phyloP scores from a whole-genome alignment of 2,888 invertebrate genomes.

The Hypomecis punctinalis region DNA sequence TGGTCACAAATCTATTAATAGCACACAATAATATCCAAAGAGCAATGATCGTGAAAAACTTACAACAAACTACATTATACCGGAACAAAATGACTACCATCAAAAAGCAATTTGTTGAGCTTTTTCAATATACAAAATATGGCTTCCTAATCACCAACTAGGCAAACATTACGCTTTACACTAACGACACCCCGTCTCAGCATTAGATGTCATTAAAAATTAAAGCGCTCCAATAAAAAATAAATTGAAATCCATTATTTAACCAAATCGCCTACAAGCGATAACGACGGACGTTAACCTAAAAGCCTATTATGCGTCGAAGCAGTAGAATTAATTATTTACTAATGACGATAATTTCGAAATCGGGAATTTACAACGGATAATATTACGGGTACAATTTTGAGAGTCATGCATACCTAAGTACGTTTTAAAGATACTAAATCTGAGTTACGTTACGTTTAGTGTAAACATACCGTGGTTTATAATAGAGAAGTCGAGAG shows the following conservation, averaged over 20 bases:
- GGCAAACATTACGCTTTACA: constrained; percentile 17
- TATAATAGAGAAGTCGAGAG: too few species aligned
- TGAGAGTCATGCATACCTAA: constrained; percentile 7
- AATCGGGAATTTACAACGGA: constrained; percentile 34
- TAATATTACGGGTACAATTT: constrained; percentile 8
- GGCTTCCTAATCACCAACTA: constrained; percentile 19
- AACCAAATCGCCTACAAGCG: constrained; percentile 35
- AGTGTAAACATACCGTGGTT: too few species aligned
- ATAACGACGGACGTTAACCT: constrained; percentile 37
- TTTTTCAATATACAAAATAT: constrained; percentile 13
- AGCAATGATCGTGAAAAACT: background rate
- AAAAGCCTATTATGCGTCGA: constrained; percentile 39
- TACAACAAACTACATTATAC: constrained; percentile 1
- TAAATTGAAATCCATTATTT: constrained; percentile 42
- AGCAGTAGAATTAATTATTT: constrained; percentile 41
- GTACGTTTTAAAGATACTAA: constrained; percentile 1
- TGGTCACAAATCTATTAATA: background rate
- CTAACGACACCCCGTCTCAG: constrained; percentile 17
- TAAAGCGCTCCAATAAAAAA: constrained; percentile 38
- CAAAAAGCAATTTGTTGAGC: constrained; percentile 16
- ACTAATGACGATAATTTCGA: constrained; percentile 41
- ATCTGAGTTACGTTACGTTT: background rate
- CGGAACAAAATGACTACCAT: constrained; percentile 20
- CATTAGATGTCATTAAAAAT: constrained; percentile 30
- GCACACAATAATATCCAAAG: background rate